Evolutionary conservation across 2,113 vertebrate species (phyloP).

Genomic region (Rafetus swinhoei): DNA sequence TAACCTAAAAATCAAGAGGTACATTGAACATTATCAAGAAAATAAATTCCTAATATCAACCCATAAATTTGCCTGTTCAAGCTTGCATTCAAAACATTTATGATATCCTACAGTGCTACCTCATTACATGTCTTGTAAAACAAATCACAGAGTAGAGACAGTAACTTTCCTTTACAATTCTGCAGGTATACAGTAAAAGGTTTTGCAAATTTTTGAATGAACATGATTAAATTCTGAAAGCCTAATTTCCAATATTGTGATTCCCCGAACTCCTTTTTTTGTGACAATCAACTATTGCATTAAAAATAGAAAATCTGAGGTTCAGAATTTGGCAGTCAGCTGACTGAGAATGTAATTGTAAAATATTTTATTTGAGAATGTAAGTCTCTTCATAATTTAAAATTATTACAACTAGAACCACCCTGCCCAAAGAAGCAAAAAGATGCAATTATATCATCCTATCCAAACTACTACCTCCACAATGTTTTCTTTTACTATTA

Average conservation of each 20-base stretch:
- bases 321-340: not conserved
- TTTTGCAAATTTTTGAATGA: not conserved
- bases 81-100: not conserved
- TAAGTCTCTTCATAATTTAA: not conserved
- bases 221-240: not conserved
- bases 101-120: not conserved
- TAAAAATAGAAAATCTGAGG: not conserved
- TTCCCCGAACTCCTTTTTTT: not conserved
- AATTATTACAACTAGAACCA: not conserved
- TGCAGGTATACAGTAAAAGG: not conserved
- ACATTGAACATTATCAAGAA: not conserved
- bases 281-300: not conserved
- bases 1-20: not conserved
- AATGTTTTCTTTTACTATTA: not conserved
- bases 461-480: not conserved
- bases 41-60: not conserved
- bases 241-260: not conserved
- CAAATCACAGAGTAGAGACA: slow-evolving; percentile 10
- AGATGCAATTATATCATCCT: not conserved
- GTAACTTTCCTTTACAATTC: not conserved
- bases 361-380: not conserved
- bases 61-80: not conserved
- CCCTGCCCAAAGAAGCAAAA: slow-evolving; percentile 40
- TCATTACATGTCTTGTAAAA: not conserved
- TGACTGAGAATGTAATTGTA: not conserved